A percentile compares a stretch with the other conserved stretches of the same genome.
These are phyloP conservation scores for Plutella xylostella DNA, from an alignment of 2,888 invertebrate species.

Conservation along the genomic window DNA sequence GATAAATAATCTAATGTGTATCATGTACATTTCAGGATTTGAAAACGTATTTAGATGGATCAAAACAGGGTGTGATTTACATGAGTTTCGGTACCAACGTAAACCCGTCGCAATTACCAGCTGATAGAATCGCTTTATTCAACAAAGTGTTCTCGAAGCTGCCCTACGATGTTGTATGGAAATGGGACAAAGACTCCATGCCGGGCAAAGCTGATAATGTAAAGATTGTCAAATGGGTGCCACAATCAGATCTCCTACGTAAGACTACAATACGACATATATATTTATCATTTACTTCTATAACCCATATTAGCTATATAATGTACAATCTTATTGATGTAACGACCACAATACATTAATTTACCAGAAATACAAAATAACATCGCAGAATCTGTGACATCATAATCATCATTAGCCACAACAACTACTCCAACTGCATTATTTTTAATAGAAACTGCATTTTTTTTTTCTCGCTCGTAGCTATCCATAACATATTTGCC, in stretches of 20 bases:
- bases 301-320: no score
- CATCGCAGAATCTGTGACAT: not conserved
- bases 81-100: constrained; percentile 8
- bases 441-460: not conserved
- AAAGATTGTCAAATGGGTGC: constrained; percentile 12
- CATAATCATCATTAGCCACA: no score
- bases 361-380: not conserved
- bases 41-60: not conserved
- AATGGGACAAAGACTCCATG: not conserved
- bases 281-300: no score
- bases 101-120: not conserved
- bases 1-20: not conserved
- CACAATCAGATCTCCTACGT: constrained; percentile 18
- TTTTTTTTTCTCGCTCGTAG: not conserved
- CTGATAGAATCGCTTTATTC: not conserved
- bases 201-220: constrained; percentile 16
- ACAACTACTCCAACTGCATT: no score
- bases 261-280: no score
- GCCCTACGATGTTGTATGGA: constrained; percentile 2
- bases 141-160: constrained; percentile 1
- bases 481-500: not conserved
- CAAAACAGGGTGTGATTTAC: constrained; percentile 5
- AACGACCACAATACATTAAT: no score
- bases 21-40: constrained; percentile 6
- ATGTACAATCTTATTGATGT: no score